phyloP scores from a whole-genome alignment of 2,113 vertebrate species.

The Callorhinus ursinus region DNA sequence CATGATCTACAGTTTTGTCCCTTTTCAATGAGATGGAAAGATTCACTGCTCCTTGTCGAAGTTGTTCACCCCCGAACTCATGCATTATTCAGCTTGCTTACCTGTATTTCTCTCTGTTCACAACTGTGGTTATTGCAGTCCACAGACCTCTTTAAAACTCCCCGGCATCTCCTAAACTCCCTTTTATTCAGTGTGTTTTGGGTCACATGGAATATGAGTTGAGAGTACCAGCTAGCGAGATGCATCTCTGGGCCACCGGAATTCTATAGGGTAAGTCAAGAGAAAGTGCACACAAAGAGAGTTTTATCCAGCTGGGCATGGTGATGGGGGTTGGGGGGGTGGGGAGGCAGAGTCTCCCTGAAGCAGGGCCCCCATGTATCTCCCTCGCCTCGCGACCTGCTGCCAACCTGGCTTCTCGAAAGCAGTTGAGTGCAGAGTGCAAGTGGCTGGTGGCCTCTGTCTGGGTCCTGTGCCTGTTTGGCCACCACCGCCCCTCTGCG shows the following conservation, averaged over 20 bases:
- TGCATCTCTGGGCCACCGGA: background rate
- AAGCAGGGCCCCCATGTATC: rapidly evolving
- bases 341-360: rapidly evolving
- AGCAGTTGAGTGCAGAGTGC: background rate
- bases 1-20: background rate
- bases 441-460: background rate
- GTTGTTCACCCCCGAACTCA: background rate
- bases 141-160: background rate
- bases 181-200: background rate
- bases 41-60: background rate
- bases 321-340: no score
- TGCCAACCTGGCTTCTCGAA: background rate
- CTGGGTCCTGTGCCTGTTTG: background rate
- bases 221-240: background rate
- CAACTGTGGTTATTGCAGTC: background rate
- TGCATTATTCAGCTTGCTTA: background rate
- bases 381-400: rapidly evolving
- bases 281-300: background rate
- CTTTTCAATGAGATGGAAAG: background rate
- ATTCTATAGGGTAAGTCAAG: background rate
- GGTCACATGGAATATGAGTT: background rate
- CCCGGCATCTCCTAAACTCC: background rate
- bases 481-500: rapidly evolving
- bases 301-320: background rate
- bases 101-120: background rate